Evolutionary conservation across 2,113 vertebrate genomes (phyloP).

Genomic region (Anoplopoma fimbria): DNA sequence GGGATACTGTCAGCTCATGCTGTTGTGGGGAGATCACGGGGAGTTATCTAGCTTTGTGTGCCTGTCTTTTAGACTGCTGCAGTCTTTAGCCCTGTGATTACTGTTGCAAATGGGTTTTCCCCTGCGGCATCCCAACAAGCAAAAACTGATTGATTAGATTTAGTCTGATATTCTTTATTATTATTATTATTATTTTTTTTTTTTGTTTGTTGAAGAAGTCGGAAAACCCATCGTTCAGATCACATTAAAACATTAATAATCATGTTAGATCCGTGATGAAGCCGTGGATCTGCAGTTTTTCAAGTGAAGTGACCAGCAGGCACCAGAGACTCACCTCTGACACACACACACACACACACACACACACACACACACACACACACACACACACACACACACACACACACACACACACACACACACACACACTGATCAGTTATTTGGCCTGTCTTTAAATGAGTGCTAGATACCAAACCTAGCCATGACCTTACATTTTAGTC

Average conservation of each 20-base stretch:
- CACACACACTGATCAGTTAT: not conserved
- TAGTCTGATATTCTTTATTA: conserved; percentile 3
- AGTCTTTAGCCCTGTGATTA: conserved; percentile 49
- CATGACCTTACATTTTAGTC: conserved; percentile 25
- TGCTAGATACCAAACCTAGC: conserved; percentile 5
- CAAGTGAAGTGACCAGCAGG: not conserved
- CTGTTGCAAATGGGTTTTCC: conserved; percentile 49
- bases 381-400: not conserved
- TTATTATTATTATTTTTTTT: no score
- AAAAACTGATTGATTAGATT: conserved; percentile 45
- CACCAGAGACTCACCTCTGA: conserved; percentile 8
- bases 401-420: not conserved
- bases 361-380: not conserved
- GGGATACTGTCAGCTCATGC: conserved; percentile 50
- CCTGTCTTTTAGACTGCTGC: conserved; percentile 30
- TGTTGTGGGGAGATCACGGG: conserved; percentile 43
- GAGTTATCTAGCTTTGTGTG: conserved; percentile 45
- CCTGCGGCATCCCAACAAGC: conserved; percentile 7
- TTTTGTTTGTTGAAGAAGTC: not conserved
- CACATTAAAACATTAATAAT: not conserved
- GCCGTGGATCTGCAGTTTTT: not conserved
- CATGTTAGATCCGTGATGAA: not conserved
- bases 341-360: not conserved
- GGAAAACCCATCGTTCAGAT: conserved; percentile 1
- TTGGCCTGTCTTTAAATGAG: not conserved